These are phyloP conservation scores for chimpanzee (Pan troglodytes) DNA, from an alignment of 2,113 vertebrate genomes.

Conservation along the genomic window DNA sequence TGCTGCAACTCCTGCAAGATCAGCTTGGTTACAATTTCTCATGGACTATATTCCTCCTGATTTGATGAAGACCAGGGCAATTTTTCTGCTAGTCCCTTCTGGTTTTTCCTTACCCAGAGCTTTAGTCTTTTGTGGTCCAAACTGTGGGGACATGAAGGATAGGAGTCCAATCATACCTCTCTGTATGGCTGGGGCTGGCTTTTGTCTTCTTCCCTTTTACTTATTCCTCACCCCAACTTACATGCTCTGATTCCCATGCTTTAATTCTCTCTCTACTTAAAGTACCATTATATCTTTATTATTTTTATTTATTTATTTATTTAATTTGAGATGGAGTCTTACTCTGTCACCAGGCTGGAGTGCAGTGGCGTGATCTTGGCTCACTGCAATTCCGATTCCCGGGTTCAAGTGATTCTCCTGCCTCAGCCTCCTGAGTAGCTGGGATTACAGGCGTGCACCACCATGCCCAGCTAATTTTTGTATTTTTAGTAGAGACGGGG, in stretches of 20 bases:
- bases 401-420: too few relatives aligned
- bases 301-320: too few relatives aligned
- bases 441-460: too few relatives aligned
- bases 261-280: neutral
- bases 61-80: neutral
- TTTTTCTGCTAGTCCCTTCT: neutral
- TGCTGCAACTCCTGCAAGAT: neutral
- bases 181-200: neutral
- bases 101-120: neutral
- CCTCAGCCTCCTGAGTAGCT: too few relatives aligned
- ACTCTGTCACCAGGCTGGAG: too few relatives aligned
- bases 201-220: neutral
- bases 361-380: too few relatives aligned
- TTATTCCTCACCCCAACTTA: rapidly evolving
- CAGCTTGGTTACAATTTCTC: neutral
- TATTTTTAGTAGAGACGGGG: too few relatives aligned
- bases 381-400: too few relatives aligned
- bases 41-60: neutral
- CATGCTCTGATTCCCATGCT: neutral
- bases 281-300: neutral
- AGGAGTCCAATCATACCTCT: neutral
- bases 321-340: too few relatives aligned
- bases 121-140: neutral
- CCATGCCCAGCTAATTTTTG: too few relatives aligned
- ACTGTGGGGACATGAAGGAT: neutral